Evolutionary conservation across 2,797 vertebrate genomes (phyloP).

Genomic region (Myripristis murdjan): DNA sequence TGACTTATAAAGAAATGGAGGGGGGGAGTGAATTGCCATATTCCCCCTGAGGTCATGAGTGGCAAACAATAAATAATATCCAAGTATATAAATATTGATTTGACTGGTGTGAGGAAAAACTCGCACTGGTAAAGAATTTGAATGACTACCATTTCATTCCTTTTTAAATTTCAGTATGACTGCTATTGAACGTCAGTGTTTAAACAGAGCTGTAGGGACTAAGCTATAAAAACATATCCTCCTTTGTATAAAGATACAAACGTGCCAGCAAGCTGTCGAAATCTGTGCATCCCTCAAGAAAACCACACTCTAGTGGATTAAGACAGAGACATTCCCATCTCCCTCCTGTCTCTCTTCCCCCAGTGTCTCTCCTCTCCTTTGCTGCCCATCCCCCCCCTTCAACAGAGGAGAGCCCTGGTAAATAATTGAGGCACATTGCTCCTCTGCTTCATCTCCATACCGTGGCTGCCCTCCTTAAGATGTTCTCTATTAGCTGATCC

Average conservation of each 20-base stretch:
- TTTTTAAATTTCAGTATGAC: too few relatives aligned
- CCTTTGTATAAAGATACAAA: conserved; percentile 32
- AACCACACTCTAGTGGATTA: conserved; percentile 36
- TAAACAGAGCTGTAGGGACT: conserved; percentile 7
- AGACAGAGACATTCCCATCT: conserved; percentile 51
- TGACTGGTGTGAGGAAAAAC: too few relatives aligned
- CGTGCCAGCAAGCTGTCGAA: conserved; percentile 29
- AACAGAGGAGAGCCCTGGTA: conserved; percentile 66
- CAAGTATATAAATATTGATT: neutral
- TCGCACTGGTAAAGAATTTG: too few relatives aligned
- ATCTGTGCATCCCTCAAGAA: conserved; percentile 4
- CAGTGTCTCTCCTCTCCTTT: conserved; percentile 46
- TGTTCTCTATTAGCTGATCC: conserved; percentile 14
- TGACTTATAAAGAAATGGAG: neutral
- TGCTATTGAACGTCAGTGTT: neutral
- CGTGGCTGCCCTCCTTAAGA: conserved; percentile 32
- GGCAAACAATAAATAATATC: neutral
- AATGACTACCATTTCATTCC: too few relatives aligned
- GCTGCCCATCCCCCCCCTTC: conserved; percentile 65
- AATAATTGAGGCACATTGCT: conserved; percentile 78
- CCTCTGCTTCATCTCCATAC: conserved; percentile 25
- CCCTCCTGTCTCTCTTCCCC: conserved; percentile 53
- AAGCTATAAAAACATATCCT: conserved; percentile 25
- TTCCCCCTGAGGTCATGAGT: neutral
- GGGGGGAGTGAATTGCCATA: neutral